phyloP scores from a whole-genome alignment of 2,888 invertebrate species.

The Osmoderma eremita region DNA sequence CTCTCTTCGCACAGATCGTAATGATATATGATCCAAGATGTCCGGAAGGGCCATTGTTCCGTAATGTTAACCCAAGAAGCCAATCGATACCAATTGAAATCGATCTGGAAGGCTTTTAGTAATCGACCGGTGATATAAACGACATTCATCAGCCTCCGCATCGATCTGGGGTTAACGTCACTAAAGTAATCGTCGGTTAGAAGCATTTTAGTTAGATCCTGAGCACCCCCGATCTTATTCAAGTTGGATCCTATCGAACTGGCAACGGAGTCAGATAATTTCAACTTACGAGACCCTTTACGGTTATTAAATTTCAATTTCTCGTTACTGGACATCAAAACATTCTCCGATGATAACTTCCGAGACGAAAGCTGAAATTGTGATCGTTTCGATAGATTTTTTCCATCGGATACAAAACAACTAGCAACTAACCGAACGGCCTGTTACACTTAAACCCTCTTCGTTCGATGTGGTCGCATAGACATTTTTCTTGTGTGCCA shows the following conservation, averaged over 20 bases:
- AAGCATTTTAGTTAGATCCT: constrained; percentile 79
- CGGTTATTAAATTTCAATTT: constrained; percentile 69
- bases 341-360: constrained; percentile 81
- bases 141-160: constrained; percentile 96
- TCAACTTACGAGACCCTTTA: constrained; percentile 76
- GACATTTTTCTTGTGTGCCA: constrained; percentile 62
- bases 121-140: constrained; percentile 95
- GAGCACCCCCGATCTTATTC: constrained; percentile 80
- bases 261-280: constrained; percentile 88
- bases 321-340: constrained; percentile 84
- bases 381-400: no score
- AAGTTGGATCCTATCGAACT: constrained; percentile 91
- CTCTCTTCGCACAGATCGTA: constrained; percentile 90
- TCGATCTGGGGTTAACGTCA: constrained; percentile 97
- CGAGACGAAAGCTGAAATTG: constrained; percentile 73
- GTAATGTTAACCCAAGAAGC: constrained; percentile 99
- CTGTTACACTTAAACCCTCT: constrained; percentile 62
- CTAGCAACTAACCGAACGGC: constrained; percentile 63
- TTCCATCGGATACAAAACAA: constrained; percentile 23
- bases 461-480: constrained; percentile 61
- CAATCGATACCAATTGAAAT: constrained; percentile 98
- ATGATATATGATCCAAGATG: constrained; percentile 96
- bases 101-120: constrained; percentile 97
- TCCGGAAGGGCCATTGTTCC: constrained; percentile 98
- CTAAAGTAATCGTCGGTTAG: constrained; percentile 98